Evolutionary conservation across 2,888 invertebrate species (phyloP).

Genomic region (Melipona beecheii): DNA sequence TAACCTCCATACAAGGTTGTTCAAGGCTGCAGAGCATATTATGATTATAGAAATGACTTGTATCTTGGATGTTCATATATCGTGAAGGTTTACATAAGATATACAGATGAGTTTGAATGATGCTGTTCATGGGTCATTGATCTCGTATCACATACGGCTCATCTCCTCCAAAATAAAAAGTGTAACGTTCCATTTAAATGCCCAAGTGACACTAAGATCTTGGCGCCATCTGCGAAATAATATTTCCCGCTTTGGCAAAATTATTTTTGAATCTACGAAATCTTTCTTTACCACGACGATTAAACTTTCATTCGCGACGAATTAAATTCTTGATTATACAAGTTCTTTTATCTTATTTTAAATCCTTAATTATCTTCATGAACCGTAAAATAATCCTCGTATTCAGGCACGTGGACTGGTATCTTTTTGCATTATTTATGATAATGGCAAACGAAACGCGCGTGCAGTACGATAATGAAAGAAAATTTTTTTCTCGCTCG

Average conservation of each 20-base stretch:
- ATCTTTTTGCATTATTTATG: slow-evolving; percentile 1
- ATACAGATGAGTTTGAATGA: slow-evolving; percentile 8
- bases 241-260: not conserved
- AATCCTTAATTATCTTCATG: not conserved
- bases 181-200: slow-evolving; percentile 6
- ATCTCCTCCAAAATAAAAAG: not conserved
- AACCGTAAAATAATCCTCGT: not conserved
- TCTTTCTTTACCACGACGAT: not conserved
- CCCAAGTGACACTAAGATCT: not conserved
- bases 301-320: too few relatives aligned
- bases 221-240: slow-evolving; percentile 11
- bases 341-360: too few relatives aligned
- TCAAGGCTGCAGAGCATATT: not conserved
- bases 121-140: not conserved
- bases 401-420: not conserved
- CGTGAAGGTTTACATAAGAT: too few relatives aligned
- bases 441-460: not conserved
- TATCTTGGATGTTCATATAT: not conserved
- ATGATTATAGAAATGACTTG: not conserved
- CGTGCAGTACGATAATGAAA: slow-evolving; percentile 15
- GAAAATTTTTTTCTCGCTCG: slow-evolving; percentile 21
- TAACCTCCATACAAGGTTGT: not conserved
- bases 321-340: not conserved
- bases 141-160: not conserved
- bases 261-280: not conserved